Conservation (phyloP, 1,140 invertebrate species). For the Mercenaria mercenaria region DNA sequence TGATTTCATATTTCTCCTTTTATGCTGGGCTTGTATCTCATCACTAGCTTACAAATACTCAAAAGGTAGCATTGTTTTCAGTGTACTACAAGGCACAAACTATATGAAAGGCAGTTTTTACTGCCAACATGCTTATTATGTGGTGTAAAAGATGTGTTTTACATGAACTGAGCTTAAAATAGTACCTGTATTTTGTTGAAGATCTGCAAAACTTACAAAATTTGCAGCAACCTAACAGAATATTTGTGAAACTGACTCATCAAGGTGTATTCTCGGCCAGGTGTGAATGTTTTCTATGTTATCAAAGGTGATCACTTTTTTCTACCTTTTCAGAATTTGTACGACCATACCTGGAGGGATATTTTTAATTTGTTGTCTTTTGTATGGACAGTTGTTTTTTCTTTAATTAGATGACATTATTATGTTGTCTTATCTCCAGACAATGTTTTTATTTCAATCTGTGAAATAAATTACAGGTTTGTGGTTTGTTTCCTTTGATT, state of each 20-base stretch:
- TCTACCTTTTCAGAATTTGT: neutral
- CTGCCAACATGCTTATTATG: too few species aligned
- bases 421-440: neutral
- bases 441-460: slow-evolving; percentile 2
- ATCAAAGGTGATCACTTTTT: neutral
- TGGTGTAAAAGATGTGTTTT: too few species aligned
- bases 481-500: neutral
- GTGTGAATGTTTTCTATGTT: neutral
- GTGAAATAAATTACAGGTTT: neutral
- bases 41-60: too few species aligned
- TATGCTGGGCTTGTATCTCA: too few species aligned
- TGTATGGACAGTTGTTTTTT: neutral
- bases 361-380: slow-evolving; percentile 17
- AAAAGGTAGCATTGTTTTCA: too few species aligned
- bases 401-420: slow-evolving; percentile 18
- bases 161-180: too few species aligned
- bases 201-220: too few species aligned
- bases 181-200: too few species aligned
- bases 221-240: too few species aligned
- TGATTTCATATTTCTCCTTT: too few species aligned
- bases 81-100: too few species aligned
- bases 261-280: neutral
- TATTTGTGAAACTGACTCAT: neutral
- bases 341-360: neutral
- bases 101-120: too few species aligned